Conservation (phyloP, 2,797 vertebrate genomes). For the Protosalanx chinensis region DNA sequence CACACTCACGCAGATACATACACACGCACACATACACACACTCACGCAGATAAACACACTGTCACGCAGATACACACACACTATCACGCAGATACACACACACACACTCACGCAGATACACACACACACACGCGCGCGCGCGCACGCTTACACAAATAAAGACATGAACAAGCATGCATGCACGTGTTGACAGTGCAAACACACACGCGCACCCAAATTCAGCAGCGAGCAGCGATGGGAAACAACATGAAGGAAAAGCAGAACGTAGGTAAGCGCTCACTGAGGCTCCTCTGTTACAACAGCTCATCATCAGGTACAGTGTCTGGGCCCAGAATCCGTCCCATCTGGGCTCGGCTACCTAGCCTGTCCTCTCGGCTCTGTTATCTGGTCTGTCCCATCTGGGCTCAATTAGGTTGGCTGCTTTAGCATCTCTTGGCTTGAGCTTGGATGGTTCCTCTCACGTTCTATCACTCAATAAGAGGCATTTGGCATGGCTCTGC, state of each 20-base stretch:
- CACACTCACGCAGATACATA: no score
- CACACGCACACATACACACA: no score
- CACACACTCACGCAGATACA: no score
- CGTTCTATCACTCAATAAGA: conserved; percentile 49
- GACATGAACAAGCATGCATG: background rate
- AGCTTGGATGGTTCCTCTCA: conserved; percentile 27
- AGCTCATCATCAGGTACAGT: background rate
- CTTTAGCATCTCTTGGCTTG: conserved; percentile 21
- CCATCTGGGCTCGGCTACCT: no score
- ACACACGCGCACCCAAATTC: background rate
- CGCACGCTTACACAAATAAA: conserved; percentile 10
- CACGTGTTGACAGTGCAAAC: background rate
- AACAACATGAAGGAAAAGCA: background rate
- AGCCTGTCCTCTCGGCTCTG: conserved; percentile 13
- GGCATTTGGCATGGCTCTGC: conserved; percentile 27
- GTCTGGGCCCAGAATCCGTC: no score
- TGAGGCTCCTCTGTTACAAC: background rate
- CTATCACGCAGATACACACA: no score
- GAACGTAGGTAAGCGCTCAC: background rate
- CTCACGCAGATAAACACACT: no score
- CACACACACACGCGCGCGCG: conserved; percentile 1
- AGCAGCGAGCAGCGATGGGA: background rate
- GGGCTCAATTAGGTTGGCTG: background rate
- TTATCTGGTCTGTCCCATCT: conserved; percentile 3
- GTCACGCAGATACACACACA: no score